Evolutionary conservation across 2,113 vertebrate species (phyloP), one percentile per base, ranked within the genome.

Genomic region (Amia ocellicauda): DNA sequence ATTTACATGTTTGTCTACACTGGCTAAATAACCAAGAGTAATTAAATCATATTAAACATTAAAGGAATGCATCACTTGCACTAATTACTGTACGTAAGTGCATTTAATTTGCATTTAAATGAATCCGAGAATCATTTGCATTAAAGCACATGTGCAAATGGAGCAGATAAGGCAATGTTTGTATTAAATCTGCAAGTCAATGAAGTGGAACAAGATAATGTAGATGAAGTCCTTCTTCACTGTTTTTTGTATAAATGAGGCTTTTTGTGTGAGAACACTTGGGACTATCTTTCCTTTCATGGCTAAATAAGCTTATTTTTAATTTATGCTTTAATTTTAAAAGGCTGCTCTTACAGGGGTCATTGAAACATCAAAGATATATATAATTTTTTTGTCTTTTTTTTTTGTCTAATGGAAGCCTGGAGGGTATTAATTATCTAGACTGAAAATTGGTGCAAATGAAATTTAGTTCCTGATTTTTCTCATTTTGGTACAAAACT

Each of bases 391-490:
- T 77, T 76, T 26, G 68, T 88, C 86, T 89, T 86, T 88, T 89
- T 78, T 87, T 79, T 85, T 79, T 77, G 81, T 80, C 88, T 88
- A 72, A 88, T 91, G 69, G 72, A 90, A 89, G 87, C 80, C 90
- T 91, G 88, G 74, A 74, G 87, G 87, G 83, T 88, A 84, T 93
- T 78, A 92, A 95, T 94, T 92, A 93, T 81, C 83, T 74, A 42
- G 86, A 81, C 85, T 87, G 86, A 89, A 91, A 88, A 88, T 86
- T 75, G 84, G 84, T 80, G 79, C 79, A 78, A 83, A 75, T 69
- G 71, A 90, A 90, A 90, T 86, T 83, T 86, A 78, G 82, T 84
- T 87, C 80, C 83, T 83, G 76, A 85, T 89, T 85, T 85, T 90
- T 91, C 88, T 89, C 72, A 75, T 83, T 81, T 81, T 78, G 31